Base-by-base conservation (phyloP, 1,140 invertebrate genomes). In the Bicyclus anynana region DNA sequence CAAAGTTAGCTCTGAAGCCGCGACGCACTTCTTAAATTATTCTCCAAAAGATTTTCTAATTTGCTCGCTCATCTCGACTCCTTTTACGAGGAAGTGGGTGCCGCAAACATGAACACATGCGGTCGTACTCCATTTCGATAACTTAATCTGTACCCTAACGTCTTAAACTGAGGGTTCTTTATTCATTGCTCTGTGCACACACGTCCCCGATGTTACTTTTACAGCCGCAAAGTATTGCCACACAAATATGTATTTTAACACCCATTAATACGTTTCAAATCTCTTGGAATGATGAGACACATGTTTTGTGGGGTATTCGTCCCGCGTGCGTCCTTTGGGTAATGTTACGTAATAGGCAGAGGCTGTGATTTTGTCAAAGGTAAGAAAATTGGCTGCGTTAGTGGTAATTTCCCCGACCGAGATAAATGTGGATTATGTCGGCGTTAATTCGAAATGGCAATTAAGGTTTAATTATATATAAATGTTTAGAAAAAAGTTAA, bases 21-120 rank as follows among this genome's bases (percentile, higher is more conserved):
- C 67, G 62, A 13, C 42, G 65, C 66, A 68, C 76, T 82, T 82
- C 81, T 84, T 86, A 86, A 88, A 88, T 88, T 83, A 88, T 86
- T 84, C 85, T 72, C 76, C 74, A 80, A 85, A 86, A 88, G 85
- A 88, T 88, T 88, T 85, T 85, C 76, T 88, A 88, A 88, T 88
- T 88, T 86, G 76, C 80, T 77, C 78, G 59, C 81, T 77, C 80
- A 60, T 77, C 74, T 74, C 58, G 71, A 59, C 65, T 68, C 62
- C 71, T 72, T 72, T 70, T 74, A 68, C 67, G 60, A 65, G 65
- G 59, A 69, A 69, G 55, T 62, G 58, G 61, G 63, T 55, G 69
- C 70, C 69, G 64, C 74, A 68, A 61, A 62, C 74, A 65, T 44
- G 65, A 74, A 69, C 76, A 75, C 62, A 78, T 68, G 74, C 58